A percentile compares a stretch with the other conserved stretches of the same genome.
Conservation (phyloP, 2,113 vertebrate genomes). For the Agelaius phoeniceus region DNA sequence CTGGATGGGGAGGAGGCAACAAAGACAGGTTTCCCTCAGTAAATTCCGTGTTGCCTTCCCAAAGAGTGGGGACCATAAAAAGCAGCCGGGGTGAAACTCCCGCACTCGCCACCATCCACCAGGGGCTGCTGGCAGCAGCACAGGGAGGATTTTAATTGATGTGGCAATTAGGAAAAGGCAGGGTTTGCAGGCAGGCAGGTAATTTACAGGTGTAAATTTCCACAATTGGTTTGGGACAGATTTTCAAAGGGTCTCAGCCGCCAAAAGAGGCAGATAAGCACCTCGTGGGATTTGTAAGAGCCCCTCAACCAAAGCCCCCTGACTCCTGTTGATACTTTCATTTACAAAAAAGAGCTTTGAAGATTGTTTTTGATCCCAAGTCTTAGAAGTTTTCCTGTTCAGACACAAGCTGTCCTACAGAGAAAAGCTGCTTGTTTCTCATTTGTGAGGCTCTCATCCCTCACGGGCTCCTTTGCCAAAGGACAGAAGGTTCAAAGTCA, state of each 20-base stretch:
- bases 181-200: not conserved
- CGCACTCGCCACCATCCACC: not conserved
- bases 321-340: not conserved
- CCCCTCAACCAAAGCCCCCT: not conserved
- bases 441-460: not conserved
- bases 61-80: not conserved
- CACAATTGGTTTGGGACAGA: not conserved
- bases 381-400: not conserved
- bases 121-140: not conserved
- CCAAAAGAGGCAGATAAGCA: not conserved
- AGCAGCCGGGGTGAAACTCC: not conserved
- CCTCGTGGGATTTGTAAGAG: not conserved
- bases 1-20: constrained; percentile 51
- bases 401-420: not conserved
- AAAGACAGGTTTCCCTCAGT: not conserved
- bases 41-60: not conserved
- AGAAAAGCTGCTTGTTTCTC: not conserved
- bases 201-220: not conserved
- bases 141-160: not conserved
- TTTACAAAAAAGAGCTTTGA: not conserved
- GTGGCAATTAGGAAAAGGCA: not conserved
- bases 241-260: not conserved
- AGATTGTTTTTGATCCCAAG: not conserved
- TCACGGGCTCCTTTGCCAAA: not conserved
- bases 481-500: not conserved